Evolutionary conservation across 2,888 invertebrate genomes (phyloP).

Genomic region (Ochropleura plecta): DNA sequence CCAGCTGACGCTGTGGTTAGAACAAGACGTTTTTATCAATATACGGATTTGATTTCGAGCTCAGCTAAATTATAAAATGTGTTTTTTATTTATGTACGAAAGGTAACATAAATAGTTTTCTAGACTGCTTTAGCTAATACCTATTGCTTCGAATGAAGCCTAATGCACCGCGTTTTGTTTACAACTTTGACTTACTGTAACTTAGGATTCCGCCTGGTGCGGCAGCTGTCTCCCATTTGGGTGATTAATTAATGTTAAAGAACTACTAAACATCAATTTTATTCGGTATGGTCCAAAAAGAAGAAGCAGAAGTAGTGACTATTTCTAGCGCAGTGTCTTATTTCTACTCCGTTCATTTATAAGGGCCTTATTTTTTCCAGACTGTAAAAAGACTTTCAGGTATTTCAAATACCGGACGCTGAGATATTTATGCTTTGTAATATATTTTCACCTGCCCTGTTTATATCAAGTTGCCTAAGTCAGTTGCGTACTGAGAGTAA

Average conservation of each 20-base stretch:
- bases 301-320: too few relatives aligned
- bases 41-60: not conserved
- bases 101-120: not conserved
- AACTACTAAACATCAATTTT: not conserved
- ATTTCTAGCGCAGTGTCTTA: not conserved
- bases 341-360: not conserved
- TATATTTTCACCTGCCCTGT: not conserved
- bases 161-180: not conserved
- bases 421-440: not conserved
- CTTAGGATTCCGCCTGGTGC: not conserved
- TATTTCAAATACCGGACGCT: not conserved
- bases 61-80: not conserved
- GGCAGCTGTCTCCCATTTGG: not conserved
- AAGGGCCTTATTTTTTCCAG: not conserved
- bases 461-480: constrained; percentile 1
- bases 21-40: not conserved
- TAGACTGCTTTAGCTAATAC: not conserved
- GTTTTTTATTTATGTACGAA: not conserved
- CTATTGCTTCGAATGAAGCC: not conserved
- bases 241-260: not conserved
- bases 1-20: not conserved
- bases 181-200: not conserved
- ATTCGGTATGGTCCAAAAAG: not conserved
- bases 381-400: not conserved
- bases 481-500: not conserved